Percentiles rank a stretch among this genome's conserved stretches.
Conservation (phyloP, 2,113 vertebrate genomes). For the Labeo catla region DNA sequence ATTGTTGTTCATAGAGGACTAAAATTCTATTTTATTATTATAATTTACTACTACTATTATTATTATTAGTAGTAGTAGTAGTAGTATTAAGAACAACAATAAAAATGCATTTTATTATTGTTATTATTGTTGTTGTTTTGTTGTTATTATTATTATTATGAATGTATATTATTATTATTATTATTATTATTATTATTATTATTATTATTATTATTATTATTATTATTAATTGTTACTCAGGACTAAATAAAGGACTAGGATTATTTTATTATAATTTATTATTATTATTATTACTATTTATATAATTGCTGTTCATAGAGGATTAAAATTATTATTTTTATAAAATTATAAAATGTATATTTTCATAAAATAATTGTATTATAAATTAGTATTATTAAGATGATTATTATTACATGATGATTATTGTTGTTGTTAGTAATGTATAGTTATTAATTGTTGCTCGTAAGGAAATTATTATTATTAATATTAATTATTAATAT, state of each 20-base stretch:
- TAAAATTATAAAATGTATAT: neutral
- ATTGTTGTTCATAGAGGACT: neutral
- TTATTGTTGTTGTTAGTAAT: too few species aligned
- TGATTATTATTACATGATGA: too few species aligned
- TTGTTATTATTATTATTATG: neutral
- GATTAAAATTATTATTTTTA: neutral
- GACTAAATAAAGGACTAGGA: too few species aligned
- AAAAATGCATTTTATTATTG: neutral
- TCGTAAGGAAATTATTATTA: too few species aligned
- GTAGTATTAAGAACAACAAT: neutral
- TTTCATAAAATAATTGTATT: too few species aligned
- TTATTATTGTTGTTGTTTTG: neutral
- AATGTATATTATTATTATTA: neutral
- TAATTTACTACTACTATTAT: too few species aligned
- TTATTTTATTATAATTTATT: neutral
- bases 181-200: neutral
- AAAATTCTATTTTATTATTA: neutral
- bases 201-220: too few species aligned
- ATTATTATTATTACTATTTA: too few species aligned
- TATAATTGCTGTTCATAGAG: neutral
- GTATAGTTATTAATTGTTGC: too few species aligned
- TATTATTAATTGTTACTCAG: too few species aligned
- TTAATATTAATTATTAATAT: neutral
- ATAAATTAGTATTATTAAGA: too few species aligned
- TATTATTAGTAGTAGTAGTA: too few species aligned